Conservation (phyloP, 2,113 vertebrate genomes). For the Oryzias curvinotus region DNA sequence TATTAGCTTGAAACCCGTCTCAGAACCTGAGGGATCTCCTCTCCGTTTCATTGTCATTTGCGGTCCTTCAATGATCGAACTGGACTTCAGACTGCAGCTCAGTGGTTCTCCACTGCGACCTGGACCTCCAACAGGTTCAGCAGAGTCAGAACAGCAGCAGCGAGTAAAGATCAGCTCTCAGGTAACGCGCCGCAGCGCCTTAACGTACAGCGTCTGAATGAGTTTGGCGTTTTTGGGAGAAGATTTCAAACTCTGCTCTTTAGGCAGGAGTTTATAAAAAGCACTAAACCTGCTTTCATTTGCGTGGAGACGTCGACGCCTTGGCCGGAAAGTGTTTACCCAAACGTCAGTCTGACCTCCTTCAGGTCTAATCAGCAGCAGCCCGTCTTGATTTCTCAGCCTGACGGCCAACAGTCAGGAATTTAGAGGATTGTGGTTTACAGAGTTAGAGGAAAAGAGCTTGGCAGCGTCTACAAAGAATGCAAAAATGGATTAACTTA, state of each 20-base stretch:
- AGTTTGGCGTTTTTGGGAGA: background rate
- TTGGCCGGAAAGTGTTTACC: background rate
- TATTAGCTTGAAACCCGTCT: too few species aligned
- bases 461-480: background rate
- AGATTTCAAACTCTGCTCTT: background rate
- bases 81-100: too few species aligned
- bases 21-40: too few species aligned
- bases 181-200: too few species aligned
- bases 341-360: slow-evolving; percentile 2
- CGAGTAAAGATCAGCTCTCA: too few species aligned
- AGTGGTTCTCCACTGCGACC: too few species aligned
- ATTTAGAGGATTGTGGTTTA: background rate
- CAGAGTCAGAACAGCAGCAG: too few species aligned
- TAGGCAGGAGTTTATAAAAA: background rate
- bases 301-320: background rate
- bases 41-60: too few species aligned
- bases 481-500: background rate
- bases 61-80: too few species aligned
- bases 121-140: too few species aligned
- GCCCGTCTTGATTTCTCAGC: background rate
- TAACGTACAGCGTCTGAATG: too few species aligned
- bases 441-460: background rate
- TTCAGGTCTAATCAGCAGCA: background rate
- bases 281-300: slow-evolving; percentile 4
- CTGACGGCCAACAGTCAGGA: background rate